Evolutionary conservation across 2,797 vertebrate genomes (phyloP), one percentile per base, ranked within the genome.

Genomic region (Poliocrania exsul): DNA sequence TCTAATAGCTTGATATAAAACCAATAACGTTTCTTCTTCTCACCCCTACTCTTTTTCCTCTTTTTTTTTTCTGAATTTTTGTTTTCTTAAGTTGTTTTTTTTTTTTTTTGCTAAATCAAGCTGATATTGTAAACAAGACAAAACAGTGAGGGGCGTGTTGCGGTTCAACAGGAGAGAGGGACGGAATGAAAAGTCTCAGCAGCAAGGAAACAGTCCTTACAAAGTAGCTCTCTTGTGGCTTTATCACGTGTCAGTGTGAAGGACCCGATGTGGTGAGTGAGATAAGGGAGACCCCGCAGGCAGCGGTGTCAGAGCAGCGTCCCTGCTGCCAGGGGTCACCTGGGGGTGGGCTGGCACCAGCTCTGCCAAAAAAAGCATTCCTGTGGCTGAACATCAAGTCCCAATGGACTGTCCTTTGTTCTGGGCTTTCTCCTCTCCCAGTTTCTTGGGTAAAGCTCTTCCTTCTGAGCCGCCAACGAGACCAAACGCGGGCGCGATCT

Each of bases 1-100:
- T 97, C 96, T 95, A 91, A 96, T 95, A 86, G 94, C 90, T 97
- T 96, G 91, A 82, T 97, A 93, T 97, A 98, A 98, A 97, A 96
- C 77, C 97, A 97, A 97, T 90, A 81, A 93, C 88, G 89, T 95
- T 84, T 89, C 80, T 73, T 53, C 84, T 93, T 92, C 74, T 90
- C 96, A 94, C 64, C 95, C 91, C 88, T 91, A 95, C 0, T 6
- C 53, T 83, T 89, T 90, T 86, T 67, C 90, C 93, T 67, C 93
- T 91, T 78, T 72, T 86, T 37, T 42, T 60, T 95, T 71, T 47
- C 18, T 19, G 51, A 56, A 25, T 46, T 46, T 84, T 86, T 95
- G 71, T 94, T 88, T 87, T 78, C 75, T 67, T 11, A 67, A 28
- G 53, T 66, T 53, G 9, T 44, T 85, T 85, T 81, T 83, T 38